Percentiles rank a stretch among this genome's conserved stretches.
These are phyloP conservation scores for Epinephelus coioides DNA, from an alignment of 2,797 vertebrate genomes.

Conservation along the genomic window DNA sequence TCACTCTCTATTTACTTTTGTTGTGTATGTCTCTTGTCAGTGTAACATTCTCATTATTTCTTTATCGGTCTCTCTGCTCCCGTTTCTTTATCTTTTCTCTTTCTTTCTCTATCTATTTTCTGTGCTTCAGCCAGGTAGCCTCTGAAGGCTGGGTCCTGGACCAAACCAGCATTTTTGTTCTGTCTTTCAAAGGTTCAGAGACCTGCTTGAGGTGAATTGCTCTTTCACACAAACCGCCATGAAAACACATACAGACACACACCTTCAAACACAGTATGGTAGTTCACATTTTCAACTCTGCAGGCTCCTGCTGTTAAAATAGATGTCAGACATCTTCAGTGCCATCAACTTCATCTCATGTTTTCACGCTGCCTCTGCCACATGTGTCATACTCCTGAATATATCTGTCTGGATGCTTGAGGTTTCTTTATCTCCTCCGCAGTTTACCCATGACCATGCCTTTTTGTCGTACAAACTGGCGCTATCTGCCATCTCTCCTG, in stretches of 20 bases:
- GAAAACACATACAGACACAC: slow-evolving; percentile 25
- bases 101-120: slow-evolving; percentile 23
- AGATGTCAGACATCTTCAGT: slow-evolving; percentile 39
- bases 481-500: slow-evolving; percentile 51
- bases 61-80: slow-evolving; percentile 33
- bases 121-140: slow-evolving; percentile 78
- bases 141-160: slow-evolving; percentile 80
- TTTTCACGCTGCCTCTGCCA: slow-evolving; percentile 53
- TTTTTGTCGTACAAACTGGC: slow-evolving; percentile 35
- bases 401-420: slow-evolving; percentile 33
- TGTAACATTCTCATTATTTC: slow-evolving; percentile 59
- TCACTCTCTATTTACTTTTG: slow-evolving; percentile 47
- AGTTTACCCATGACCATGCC: slow-evolving; percentile 13
- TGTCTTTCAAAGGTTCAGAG: slow-evolving; percentile 87
- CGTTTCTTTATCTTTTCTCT: slow-evolving; percentile 32
- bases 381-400: slow-evolving; percentile 52
- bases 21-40: slow-evolving; percentile 47
- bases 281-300: slow-evolving; percentile 25
- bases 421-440: slow-evolving; percentile 18
- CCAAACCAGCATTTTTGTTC: slow-evolving; percentile 85
- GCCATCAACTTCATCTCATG: slow-evolving; percentile 48
- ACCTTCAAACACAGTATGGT: background rate
- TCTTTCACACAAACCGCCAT: slow-evolving; percentile 31
- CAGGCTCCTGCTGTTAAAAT: slow-evolving; percentile 48
- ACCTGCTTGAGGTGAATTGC: slow-evolving; percentile 85